Base-by-base conservation (phyloP, 2,113 vertebrate species). In the Hiodon alosoides region DNA sequence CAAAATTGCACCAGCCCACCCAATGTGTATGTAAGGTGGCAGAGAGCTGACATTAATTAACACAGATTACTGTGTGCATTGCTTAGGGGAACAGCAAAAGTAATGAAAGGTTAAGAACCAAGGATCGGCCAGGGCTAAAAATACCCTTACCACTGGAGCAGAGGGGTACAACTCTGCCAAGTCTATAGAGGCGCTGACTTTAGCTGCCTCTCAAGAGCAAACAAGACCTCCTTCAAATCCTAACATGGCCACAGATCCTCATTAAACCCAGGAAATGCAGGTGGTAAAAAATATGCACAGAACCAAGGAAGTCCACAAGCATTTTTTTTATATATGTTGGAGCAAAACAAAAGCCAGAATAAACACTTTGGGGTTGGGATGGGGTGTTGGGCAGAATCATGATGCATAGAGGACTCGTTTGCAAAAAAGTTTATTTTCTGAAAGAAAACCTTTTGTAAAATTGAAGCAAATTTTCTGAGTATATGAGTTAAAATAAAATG, bases 21-120 rank as follows among this genome's bases (percentile, higher is more conserved):
- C 11, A 16, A 65, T 71, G 46, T 76, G 64, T 72, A 52, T 73
- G 53, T 58, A 5, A 57, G 75, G 76, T 72, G 79, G 59, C 69
- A 77, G 68, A 53, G 68, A 65, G 50, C 57, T 75, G 76, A 77
- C 79, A 69, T 80, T 80, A 77, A 80, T 80, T 72, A 80, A 74
- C 79, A 77, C 62, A 75, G 79, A 77, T 75, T 65, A 77, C 68
- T 70, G 59, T 48, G 4, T 59, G 67, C 75, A 54, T 58, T 50
- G 67, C 72, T 77, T 50, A 54, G 48, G 79, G 69, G 67, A 73
- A 17, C n/a, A n/a, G 60, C n/a, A 11, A 17, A 59, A 31, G 65
- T 54, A 66, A 66, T 59, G 52, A 75, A 78, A 47, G 16, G 17
- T 6, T 5, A 69, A 54, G 53, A 70, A 70, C 68, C 8, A n/a